Evolutionary conservation across 1,140 invertebrate genomes (phyloP), one percentile per base, ranked within the genome.

Genomic region (Bombus impatiens): DNA sequence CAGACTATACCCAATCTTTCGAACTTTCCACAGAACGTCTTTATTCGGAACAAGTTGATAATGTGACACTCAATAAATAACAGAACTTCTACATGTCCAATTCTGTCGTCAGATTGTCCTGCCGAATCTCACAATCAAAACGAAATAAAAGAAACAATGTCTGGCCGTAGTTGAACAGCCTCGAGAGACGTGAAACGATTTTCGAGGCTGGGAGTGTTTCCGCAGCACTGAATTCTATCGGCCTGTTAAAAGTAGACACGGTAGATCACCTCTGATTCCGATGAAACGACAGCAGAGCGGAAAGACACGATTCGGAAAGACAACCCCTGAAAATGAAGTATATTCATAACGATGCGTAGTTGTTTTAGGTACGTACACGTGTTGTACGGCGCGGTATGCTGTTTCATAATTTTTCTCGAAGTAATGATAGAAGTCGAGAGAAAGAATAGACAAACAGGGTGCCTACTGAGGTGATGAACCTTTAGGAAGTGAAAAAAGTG

Each of bases 21-120:
- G 91, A 94, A 84, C 91, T 94, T 94, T 94, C 91, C 94, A 94
- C 92, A 94, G 84, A 95, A 94, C 90, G 89, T 91, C 91, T 95
- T 93, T 93, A 93, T 94, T 94, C 93, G 90, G 88, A 94, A 94
- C 92, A 94, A 88, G 91, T 94, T 93, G 93, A 93, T 93, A 93
- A 93, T 95, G 92, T 94, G 92, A 95, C 94, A 94, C 93, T 94
- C 94, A 95, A 92, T 94, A 94, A 94, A 92, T 95, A 95, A 95
- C 92, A 94, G 92, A 94, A 94, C 90, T 94, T 94, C 94, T 95
- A 95, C 94, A 94, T 94, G 90, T 94, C 89, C 90, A 95, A 93
- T 93, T 94, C 88, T 92, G 88, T 72, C 62, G 68, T 88, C 53
- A 93, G 93, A 93, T 87, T 92, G 89, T 91, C 86, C 89, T 92